phyloP scores from a whole-genome alignment of 2,888 invertebrate genomes.

The Entomobrya proxima region DNA sequence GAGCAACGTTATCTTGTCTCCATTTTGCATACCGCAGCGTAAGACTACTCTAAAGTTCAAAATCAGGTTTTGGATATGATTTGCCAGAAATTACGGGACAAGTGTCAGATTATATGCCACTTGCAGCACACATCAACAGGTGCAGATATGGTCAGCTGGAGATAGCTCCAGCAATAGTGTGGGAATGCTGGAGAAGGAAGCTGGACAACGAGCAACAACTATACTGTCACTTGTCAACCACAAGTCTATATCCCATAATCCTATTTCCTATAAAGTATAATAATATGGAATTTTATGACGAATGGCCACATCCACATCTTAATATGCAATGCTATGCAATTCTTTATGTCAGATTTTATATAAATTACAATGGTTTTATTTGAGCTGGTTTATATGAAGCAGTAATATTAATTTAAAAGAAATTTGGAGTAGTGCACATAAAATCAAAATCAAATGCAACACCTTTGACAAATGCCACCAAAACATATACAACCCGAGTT shows the following conservation, averaged over 20 bases:
- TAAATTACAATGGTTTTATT: neutral
- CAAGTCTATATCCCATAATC: too few relatives aligned
- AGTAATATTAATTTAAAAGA: neutral
- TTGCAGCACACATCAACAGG: neutral
- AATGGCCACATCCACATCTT: too few relatives aligned
- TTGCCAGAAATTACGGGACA: neutral
- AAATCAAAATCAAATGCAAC: conserved; percentile 15
- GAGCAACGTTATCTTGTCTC: too few relatives aligned
- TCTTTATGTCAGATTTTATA: neutral
- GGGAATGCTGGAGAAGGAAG: neutral
- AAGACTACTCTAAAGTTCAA: neutral
- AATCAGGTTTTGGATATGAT: neutral
- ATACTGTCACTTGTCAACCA: too few relatives aligned
- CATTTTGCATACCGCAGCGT: too few relatives aligned
- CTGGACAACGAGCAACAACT: too few relatives aligned
- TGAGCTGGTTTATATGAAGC: neutral
- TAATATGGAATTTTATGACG: too few relatives aligned
- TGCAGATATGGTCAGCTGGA: conserved; percentile 33
- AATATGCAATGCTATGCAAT: neutral
- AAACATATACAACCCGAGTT: conserved; percentile 2
- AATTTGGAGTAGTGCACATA: too few relatives aligned
- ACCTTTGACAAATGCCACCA: neutral
- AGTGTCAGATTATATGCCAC: neutral
- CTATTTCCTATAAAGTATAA: too few relatives aligned
- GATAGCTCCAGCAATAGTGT: too few relatives aligned